phyloP scores from a whole-genome alignment of 2,113 vertebrate genomes.

The Psammodynastes pulverulentus region DNA sequence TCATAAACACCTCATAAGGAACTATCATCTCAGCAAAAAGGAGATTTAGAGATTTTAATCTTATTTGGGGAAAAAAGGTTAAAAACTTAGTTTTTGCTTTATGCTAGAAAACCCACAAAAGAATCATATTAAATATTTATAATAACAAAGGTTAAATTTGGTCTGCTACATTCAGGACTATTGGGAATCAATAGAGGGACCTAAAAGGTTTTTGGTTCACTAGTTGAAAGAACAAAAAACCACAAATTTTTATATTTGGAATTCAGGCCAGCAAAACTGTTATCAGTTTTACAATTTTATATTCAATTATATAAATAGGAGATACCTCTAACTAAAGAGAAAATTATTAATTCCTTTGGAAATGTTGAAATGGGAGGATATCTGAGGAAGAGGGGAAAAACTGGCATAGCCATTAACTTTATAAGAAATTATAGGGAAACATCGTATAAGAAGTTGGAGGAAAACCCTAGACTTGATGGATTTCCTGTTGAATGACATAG shows the following conservation, averaged over 20 bases:
- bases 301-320: not conserved
- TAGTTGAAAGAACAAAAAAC: not conserved
- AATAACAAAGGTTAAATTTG: not conserved
- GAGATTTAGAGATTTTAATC: not conserved
- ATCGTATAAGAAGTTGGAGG: not conserved
- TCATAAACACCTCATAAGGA: not conserved
- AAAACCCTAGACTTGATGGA: not conserved
- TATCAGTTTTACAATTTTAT: not conserved
- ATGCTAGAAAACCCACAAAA: not conserved
- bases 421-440: not conserved
- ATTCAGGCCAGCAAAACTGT: not conserved
- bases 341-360: not conserved
- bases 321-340: not conserved
- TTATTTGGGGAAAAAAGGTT: not conserved
- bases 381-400: not conserved
- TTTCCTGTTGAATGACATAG: not conserved
- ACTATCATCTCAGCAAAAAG: not conserved
- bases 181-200: not conserved
- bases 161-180: not conserved
- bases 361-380: not conserved
- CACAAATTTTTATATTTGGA: not conserved
- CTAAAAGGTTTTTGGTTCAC: not conserved
- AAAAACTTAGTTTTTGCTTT: not conserved
- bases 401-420: not conserved
- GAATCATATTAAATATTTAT: not conserved